Evolutionary conservation across 2,888 invertebrate species (phyloP).

Genomic region (Heliconius cydno): DNA sequence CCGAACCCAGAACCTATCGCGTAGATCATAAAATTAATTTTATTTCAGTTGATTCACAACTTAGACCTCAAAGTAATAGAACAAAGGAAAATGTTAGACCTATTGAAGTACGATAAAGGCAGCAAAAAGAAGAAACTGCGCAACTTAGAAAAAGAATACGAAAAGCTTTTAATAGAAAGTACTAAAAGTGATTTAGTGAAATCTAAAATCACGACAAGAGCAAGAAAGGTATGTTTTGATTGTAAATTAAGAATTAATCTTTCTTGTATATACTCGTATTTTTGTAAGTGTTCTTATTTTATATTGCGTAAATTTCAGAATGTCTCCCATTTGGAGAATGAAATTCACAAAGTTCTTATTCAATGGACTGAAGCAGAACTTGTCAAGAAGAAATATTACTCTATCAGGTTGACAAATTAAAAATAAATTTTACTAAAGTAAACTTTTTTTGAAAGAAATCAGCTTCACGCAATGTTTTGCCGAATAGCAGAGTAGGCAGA

Average conservation of each 20-base stretch:
- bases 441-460: background rate
- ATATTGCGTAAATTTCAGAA: conserved; percentile 68
- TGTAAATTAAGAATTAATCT: background rate
- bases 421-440: background rate
- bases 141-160: conserved; percentile 84
- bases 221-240: conserved; percentile 83
- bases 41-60: conserved; percentile 73
- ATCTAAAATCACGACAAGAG: conserved; percentile 81
- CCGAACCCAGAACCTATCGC: background rate
- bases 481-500: background rate
- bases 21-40: background rate
- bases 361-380: conserved; percentile 93
- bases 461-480: too few relatives aligned
- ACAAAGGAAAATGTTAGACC: conserved; percentile 88
- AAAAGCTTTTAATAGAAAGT: conserved; percentile 84
- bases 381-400: conserved; percentile 89
- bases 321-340: conserved; percentile 89
- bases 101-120: conserved; percentile 87
- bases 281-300: background rate
- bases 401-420: conserved; percentile 81
- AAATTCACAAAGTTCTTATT: conserved; percentile 90
- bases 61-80: conserved; percentile 88
- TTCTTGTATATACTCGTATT: background rate
- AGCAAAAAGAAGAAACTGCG: conserved; percentile 84
- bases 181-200: conserved; percentile 78